Evolutionary conservation across 2,113 vertebrate genomes (phyloP).

Genomic region (Ptilonorhynchus violaceus): DNA sequence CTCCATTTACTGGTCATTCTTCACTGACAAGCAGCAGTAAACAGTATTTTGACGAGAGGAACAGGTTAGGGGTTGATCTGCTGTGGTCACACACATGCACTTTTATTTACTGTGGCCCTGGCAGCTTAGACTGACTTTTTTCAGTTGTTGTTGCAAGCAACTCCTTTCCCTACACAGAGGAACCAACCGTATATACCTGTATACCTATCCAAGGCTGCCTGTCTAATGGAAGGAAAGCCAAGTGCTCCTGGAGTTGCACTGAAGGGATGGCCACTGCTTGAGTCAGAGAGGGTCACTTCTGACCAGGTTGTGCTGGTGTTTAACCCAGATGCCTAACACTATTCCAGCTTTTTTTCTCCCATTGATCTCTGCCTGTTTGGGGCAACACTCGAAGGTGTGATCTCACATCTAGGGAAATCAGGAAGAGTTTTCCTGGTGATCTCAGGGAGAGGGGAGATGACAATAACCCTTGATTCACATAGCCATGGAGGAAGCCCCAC

Average conservation of each 20-base stretch:
- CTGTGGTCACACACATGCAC: neutral
- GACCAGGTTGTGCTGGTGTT: neutral
- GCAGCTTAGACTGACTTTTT: neutral
- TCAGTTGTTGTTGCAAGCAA: neutral
- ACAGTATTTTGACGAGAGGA: constrained; percentile 43
- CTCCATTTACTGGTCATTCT: neutral
- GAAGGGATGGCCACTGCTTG: neutral
- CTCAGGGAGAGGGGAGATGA: neutral
- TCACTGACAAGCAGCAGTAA: neutral
- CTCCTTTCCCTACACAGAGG: neutral
- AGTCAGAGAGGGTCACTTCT: neutral
- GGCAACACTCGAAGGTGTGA: neutral
- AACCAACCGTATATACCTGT: neutral
- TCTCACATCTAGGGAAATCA: neutral
- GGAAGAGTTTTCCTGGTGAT: neutral
- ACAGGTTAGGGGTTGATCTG: neutral
- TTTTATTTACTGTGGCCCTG: neutral
- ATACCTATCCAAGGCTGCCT: neutral
- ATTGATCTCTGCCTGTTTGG: neutral
- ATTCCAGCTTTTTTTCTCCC: neutral
- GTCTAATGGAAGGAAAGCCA: neutral
- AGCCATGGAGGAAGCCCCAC: neutral
- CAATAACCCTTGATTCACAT: neutral
- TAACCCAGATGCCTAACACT: neutral
- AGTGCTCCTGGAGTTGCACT: neutral